phyloP scores from a whole-genome alignment of 2,888 invertebrate genomes.

The Caenorhabditis afra region DNA sequence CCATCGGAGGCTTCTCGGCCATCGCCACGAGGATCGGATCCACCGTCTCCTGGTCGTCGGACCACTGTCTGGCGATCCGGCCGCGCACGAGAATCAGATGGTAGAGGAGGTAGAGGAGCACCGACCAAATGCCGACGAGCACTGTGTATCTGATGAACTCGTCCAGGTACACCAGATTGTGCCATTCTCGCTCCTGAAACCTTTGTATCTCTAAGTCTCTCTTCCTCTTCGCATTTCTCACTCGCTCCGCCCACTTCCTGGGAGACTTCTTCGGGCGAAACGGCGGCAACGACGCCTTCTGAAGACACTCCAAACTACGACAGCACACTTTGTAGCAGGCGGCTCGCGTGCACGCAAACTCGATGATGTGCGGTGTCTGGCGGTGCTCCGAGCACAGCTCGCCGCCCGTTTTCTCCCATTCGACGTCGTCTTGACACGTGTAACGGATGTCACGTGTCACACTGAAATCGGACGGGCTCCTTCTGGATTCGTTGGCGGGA shows the following conservation, averaged over 20 bases:
- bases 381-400: slow-evolving; percentile 2
- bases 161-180: neutral
- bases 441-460: neutral
- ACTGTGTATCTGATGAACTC: neutral
- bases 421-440: slow-evolving; percentile 16
- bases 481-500: slow-evolving; percentile 1
- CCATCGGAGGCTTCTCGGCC: slow-evolving; percentile 13
- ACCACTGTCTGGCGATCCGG: neutral
- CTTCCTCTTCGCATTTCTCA: neutral
- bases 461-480: neutral
- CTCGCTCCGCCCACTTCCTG: neutral
- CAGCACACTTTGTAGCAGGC: slow-evolving; percentile 31
- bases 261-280: neutral
- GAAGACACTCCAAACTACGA: neutral
- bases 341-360: neutral
- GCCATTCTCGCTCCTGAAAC: neutral
- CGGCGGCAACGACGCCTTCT: neutral
- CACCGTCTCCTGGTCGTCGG: neutral
- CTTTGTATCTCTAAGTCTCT: no score
- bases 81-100: neutral
- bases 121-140: no score
- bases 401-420: no score
- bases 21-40: slow-evolving; percentile 4
- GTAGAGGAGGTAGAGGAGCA: neutral
- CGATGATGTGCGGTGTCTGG: slow-evolving; percentile 14